Percentiles rank a stretch among this genome's conserved stretches.
phyloP scores from a whole-genome alignment of 2,797 vertebrate species.

The Simalia tracyae region DNA sequence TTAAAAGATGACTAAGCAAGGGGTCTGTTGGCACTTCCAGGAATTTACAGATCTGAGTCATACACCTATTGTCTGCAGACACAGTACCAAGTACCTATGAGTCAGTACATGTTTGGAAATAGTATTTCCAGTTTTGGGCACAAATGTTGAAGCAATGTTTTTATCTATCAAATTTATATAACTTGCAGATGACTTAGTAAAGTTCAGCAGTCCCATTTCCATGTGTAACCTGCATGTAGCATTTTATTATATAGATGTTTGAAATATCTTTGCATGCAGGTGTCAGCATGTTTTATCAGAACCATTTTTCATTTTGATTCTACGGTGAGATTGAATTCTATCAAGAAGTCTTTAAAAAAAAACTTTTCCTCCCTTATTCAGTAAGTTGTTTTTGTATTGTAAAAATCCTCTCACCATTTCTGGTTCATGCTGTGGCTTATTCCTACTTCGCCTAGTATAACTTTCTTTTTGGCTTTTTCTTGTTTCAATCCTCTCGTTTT shows the following conservation, averaged over 20 bases:
- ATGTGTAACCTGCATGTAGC: slow-evolving; percentile 27
- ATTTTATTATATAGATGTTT: background rate
- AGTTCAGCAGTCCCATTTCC: slow-evolving; percentile 48
- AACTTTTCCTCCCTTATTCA: background rate
- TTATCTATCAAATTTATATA: slow-evolving; percentile 54
- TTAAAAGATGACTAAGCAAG: slow-evolving; percentile 80
- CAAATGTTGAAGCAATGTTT: slow-evolving; percentile 59
- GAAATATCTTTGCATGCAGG: background rate
- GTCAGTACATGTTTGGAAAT: slow-evolving; percentile 75
- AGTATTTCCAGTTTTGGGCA: slow-evolving; percentile 65
- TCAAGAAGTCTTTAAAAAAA: background rate
- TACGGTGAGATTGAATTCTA: background rate
- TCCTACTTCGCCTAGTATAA: background rate
- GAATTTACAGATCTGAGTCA: slow-evolving; percentile 80
- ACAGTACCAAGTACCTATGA: slow-evolving; percentile 73
- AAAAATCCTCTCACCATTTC: background rate
- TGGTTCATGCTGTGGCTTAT: background rate
- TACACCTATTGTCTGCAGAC: slow-evolving; percentile 76
- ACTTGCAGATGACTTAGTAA: slow-evolving; percentile 53
- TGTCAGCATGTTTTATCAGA: background rate
- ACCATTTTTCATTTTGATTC: background rate
- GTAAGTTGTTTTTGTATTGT: background rate
- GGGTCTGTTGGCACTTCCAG: slow-evolving; percentile 78
- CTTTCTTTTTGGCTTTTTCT: background rate
- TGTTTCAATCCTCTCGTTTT: background rate